A percentile compares a stretch with the other conserved stretches of the same genome.
Evolutionary conservation across 1,140 invertebrate genomes (phyloP).

Genomic region (Lordiphosa clarofinis): DNA sequence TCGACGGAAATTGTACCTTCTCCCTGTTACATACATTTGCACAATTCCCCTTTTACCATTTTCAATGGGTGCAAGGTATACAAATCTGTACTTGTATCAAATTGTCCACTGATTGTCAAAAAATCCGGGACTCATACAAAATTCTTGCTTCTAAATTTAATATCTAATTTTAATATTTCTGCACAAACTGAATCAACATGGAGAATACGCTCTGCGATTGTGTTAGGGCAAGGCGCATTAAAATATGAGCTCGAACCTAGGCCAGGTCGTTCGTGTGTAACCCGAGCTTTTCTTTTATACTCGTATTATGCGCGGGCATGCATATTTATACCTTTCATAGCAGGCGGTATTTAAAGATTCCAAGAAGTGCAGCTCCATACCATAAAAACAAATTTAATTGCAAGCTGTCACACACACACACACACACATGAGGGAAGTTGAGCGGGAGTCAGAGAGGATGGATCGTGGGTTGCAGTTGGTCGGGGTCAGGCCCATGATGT

Average conservation of each 20-base stretch:
- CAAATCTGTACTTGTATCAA: too few relatives aligned
- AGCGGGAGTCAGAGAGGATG: conserved; percentile 21
- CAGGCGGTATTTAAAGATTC: conserved; percentile 51
- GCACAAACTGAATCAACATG: background rate
- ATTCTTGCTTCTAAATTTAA: too few relatives aligned
- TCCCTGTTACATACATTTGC: too few relatives aligned
- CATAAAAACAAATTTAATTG: conserved; percentile 78
- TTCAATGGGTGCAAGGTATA: too few relatives aligned
- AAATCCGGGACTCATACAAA: too few relatives aligned
- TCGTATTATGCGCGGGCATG: conserved; percentile 71
- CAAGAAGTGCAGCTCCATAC: conserved; percentile 55
- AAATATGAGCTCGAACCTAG: conserved; percentile 61
- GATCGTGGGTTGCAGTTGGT: conserved; percentile 13
- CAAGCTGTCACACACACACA: conserved; percentile 62
- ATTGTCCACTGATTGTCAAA: too few relatives aligned
- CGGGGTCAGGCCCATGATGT: conserved; percentile 56
- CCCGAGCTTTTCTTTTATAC: conserved; percentile 67
- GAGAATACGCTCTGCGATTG: conserved; percentile 14
- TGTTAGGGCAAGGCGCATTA: conserved; percentile 26
- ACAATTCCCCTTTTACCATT: too few relatives aligned
- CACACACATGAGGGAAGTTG: conserved; percentile 10
- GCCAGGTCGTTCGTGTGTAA: conserved; percentile 60
- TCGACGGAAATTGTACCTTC: too few relatives aligned
- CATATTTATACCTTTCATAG: conserved; percentile 59
- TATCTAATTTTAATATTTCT: too few relatives aligned